Conservation (phyloP, 2,888 invertebrate genomes). For the Dermolepida albohirtum region DNA sequence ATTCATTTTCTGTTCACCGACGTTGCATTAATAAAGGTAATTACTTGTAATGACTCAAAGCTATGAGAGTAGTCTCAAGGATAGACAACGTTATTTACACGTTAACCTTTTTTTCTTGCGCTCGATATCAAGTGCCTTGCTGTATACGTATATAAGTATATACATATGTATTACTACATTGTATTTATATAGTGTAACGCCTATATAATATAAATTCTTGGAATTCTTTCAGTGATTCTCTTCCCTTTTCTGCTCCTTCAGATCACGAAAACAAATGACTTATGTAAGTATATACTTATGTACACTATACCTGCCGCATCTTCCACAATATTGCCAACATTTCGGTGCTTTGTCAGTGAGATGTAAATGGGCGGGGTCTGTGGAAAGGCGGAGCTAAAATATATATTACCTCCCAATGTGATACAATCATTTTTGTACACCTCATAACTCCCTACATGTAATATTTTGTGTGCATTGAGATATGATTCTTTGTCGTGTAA, state of each 20-base stretch:
- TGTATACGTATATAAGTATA: too few relatives aligned
- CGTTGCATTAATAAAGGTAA: conserved; percentile 11
- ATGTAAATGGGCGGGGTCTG: conserved; percentile 38
- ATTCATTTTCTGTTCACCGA: conserved; percentile 8
- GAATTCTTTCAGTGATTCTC: too few relatives aligned
- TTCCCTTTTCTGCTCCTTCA: too few relatives aligned
- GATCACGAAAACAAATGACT: too few relatives aligned
- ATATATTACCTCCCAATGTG: conserved; percentile 41
- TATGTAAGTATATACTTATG: neutral
- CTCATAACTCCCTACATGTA: conserved; percentile 20
- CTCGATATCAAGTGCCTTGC: too few relatives aligned
- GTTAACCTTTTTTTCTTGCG: neutral
- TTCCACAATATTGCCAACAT: conserved; percentile 28
- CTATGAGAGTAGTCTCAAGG: conserved; percentile 9
- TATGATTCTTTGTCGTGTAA: conserved; percentile 25
- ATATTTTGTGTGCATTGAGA: conserved; percentile 24
- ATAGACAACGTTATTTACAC: conserved; percentile 3
- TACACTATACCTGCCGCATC: conserved; percentile 11
- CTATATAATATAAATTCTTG: too few relatives aligned
- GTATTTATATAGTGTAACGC: too few relatives aligned
- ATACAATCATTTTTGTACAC: conserved; percentile 39
- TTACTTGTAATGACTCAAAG: conserved; percentile 16
- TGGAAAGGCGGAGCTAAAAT: conserved; percentile 36
- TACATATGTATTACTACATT: too few relatives aligned
- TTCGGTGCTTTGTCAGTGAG: conserved; percentile 40